A percentile compares a stretch with the other conserved stretches of the same genome.
Evolutionary conservation across 2,888 invertebrate genomes (phyloP).

Genomic region (Megalurothrips usitatus): DNA sequence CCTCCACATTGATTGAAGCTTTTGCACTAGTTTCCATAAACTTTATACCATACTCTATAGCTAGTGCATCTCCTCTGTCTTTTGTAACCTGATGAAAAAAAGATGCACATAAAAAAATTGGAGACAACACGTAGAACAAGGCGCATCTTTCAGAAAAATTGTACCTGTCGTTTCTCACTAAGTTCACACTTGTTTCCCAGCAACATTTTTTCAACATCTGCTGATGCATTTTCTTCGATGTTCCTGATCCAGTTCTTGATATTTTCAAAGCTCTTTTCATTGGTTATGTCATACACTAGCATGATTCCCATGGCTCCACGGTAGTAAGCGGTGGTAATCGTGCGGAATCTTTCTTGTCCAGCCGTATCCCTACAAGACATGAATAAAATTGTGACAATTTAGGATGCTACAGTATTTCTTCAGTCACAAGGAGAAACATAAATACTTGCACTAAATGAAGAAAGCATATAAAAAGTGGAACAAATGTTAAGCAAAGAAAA

Average conservation of each 20-base stretch:
- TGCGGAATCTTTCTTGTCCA: constrained; percentile 97
- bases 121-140: neutral
- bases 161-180: constrained; percentile 85
- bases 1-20: constrained; percentile 95
- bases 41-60: constrained; percentile 96
- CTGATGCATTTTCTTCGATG: constrained; percentile 97
- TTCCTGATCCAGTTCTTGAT: constrained; percentile 99
- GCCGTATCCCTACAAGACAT: constrained; percentile 82
- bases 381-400: neutral
- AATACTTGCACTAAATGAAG: constrained; percentile 31
- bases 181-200: constrained; percentile 99
- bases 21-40: constrained; percentile 99
- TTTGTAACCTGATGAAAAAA: constrained; percentile 68
- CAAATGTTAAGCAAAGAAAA: constrained; percentile 49
- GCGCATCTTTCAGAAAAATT: constrained; percentile 27
- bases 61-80: constrained; percentile 94
- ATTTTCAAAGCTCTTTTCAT: constrained; percentile 98
- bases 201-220: constrained; percentile 99
- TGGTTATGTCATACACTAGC: constrained; percentile 98
- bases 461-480: constrained; percentile 40
- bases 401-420: too few relatives aligned
- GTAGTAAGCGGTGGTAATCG: constrained; percentile 99
- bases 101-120: constrained; percentile 9
- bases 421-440: constrained; percentile 25
- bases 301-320: constrained; percentile 99